phyloP scores from a whole-genome alignment of 2,113 vertebrate genomes.

The Megaptera novaeangliae region DNA sequence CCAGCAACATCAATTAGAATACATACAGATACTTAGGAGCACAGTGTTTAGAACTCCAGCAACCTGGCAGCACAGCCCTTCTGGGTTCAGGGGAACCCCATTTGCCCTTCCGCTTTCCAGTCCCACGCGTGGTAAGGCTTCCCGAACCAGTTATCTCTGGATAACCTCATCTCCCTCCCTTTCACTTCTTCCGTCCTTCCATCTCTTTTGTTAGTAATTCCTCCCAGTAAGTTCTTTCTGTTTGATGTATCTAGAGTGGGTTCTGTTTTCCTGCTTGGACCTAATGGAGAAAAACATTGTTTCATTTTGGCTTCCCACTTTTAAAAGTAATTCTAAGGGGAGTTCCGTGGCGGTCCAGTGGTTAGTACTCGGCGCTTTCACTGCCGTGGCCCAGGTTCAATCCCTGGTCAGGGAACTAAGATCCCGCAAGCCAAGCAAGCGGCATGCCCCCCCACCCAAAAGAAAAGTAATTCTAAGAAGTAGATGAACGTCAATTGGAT shows the following conservation, averaged over 20 bases:
- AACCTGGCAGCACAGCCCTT: background rate
- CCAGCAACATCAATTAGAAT: background rate
- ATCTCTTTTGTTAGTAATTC: background rate
- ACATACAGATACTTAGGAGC: background rate
- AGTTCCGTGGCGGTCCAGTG: background rate
- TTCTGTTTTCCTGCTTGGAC: background rate
- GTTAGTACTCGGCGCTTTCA: background rate
- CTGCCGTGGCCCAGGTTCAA: background rate
- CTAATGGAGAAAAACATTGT: background rate
- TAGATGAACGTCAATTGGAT: background rate
- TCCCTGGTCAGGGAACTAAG: background rate
- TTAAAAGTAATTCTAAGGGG: background rate
- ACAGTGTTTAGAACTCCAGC: background rate
- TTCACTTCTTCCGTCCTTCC: background rate
- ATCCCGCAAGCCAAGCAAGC: background rate
- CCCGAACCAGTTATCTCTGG: background rate
- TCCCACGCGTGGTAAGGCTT: background rate
- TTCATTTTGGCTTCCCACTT: background rate
- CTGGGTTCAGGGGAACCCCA: background rate
- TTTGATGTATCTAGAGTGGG: background rate
- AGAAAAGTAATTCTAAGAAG: background rate
- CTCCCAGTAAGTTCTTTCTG: background rate
- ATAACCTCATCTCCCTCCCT: background rate
- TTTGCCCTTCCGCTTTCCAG: background rate
- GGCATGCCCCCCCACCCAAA: background rate